Evolutionary conservation across 2,888 invertebrate genomes (phyloP).

Genomic region (Apodemia duryi): DNA sequence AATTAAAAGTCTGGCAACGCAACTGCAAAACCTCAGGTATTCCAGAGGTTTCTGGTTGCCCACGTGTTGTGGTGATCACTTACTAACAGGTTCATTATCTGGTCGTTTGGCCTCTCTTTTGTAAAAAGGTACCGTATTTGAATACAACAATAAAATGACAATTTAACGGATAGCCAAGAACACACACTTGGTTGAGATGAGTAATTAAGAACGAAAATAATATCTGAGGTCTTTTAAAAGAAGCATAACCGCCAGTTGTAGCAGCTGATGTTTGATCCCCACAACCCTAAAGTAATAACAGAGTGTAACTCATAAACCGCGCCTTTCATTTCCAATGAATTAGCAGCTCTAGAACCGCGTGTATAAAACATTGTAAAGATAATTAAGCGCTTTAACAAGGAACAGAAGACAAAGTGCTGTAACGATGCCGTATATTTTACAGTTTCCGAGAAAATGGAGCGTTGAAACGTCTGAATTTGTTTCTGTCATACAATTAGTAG

Average conservation of each 20-base stretch:
- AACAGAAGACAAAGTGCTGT: neutral
- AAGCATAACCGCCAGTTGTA: neutral
- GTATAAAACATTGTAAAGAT: slow-evolving; percentile 9
- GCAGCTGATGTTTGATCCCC: neutral
- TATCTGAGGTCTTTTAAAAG: neutral
- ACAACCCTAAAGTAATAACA: neutral
- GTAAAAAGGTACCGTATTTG: too few species aligned
- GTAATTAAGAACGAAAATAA: neutral
- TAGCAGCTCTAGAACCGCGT: neutral
- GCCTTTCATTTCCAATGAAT: neutral
- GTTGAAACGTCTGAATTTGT: neutral
- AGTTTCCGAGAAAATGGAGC: slow-evolving; percentile 1
- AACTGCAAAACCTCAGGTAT: too few species aligned
- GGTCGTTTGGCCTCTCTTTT: too few species aligned
- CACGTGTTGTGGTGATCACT: too few species aligned
- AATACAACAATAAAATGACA: too few species aligned
- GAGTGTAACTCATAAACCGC: neutral
- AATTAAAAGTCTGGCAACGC: too few species aligned
- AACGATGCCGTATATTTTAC: neutral
- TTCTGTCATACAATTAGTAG: neutral
- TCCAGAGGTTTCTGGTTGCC: too few species aligned
- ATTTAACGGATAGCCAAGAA: too few species aligned
- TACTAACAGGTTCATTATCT: too few species aligned
- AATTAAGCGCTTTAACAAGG: slow-evolving; percentile 8
- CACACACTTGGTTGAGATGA: too few species aligned